These are phyloP conservation scores for Priocnemis perturbator DNA, from an alignment of 2,888 invertebrate genomes.

Conservation along the genomic window DNA sequence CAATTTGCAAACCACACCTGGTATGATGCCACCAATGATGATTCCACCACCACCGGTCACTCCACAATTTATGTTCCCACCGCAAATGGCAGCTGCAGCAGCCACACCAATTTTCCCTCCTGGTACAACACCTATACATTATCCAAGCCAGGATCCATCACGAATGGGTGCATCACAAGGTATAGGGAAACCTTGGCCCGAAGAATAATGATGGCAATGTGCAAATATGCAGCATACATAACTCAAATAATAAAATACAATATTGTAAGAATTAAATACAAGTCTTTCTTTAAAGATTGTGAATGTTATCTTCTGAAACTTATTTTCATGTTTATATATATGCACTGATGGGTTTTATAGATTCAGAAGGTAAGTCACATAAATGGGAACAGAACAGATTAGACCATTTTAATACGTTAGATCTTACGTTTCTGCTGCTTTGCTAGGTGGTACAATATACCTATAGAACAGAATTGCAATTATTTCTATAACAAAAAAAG, in stretches of 20 bases:
- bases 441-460: too few species aligned
- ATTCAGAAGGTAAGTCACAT: too few species aligned
- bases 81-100: constrained; percentile 74
- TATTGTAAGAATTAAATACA: constrained; percentile 33
- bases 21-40: constrained; percentile 72
- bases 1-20: constrained; percentile 77
- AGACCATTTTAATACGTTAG: too few species aligned
- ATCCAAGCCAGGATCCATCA: constrained; percentile 98
- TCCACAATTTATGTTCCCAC: constrained; percentile 75
- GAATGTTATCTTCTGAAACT: too few species aligned
- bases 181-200: constrained; percentile 73
- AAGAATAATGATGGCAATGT: constrained; percentile 58
- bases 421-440: too few species aligned
- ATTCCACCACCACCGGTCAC: constrained; percentile 76
- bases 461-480: too few species aligned
- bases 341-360: too few species aligned
- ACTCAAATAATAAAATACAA: constrained; percentile 14
- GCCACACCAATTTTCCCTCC: constrained; percentile 76
- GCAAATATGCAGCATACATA: constrained; percentile 15
- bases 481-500: too few species aligned
- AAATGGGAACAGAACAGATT: too few species aligned
- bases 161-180: constrained; percentile 85
- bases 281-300: constrained; percentile 13
- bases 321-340: too few species aligned
- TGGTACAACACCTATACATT: constrained; percentile 84